phyloP scores from a whole-genome alignment of 2,113 vertebrate genomes.

The Theristicus caerulescens region DNA sequence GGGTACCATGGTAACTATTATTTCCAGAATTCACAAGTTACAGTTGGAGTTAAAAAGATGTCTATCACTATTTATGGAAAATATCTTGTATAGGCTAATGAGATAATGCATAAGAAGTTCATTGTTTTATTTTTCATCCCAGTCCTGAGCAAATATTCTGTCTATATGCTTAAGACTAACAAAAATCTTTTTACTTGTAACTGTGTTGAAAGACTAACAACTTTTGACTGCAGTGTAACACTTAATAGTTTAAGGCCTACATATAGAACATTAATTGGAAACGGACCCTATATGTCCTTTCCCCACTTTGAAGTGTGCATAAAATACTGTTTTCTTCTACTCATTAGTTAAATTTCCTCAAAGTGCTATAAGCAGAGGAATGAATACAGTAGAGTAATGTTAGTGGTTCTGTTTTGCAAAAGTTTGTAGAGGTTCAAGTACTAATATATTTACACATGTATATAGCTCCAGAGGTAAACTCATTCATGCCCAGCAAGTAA shows the following conservation, averaged over 20 bases:
- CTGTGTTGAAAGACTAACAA: not conserved
- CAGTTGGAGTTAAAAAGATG: not conserved
- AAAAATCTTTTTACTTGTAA: not conserved
- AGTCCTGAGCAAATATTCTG: not conserved
- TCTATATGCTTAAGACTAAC: not conserved
- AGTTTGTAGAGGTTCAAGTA: not conserved
- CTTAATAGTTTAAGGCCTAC: not conserved
- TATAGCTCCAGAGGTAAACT: not conserved
- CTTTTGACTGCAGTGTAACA: not conserved
- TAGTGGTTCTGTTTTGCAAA: not conserved
- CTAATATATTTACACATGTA: not conserved
- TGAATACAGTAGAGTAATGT: not conserved
- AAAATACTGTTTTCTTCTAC: not conserved
- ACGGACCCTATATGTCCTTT: not conserved
- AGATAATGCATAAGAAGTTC: not conserved
- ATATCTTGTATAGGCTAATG: not conserved
- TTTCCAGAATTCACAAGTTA: not conserved
- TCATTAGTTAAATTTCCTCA: not conserved
- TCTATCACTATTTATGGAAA: not conserved
- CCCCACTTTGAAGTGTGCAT: not conserved
- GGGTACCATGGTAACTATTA: constrained; percentile 1
- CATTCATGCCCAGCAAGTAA: not conserved
- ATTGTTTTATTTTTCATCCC: not conserved
- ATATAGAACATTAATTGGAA: not conserved
- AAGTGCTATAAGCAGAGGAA: not conserved